Conservation (phyloP, 53 echinoderm and acorn worm species). For the Mesocentrotus franciscanus region DNA sequence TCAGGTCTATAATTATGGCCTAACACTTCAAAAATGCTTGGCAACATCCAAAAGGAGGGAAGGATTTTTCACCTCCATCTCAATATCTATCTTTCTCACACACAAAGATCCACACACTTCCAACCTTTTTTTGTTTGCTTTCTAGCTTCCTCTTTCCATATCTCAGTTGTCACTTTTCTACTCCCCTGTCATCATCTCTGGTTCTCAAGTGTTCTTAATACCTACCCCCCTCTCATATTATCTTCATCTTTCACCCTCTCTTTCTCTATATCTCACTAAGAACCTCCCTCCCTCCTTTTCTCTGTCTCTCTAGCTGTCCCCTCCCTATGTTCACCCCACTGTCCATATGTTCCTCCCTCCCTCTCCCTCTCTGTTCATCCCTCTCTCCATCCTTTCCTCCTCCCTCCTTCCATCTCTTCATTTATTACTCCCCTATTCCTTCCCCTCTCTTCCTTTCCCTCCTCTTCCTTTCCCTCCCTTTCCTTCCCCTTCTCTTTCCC, state of each 20-base stretch:
- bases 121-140: neutral
- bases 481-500: neutral
- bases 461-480: neutral
- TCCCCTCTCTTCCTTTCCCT: neutral
- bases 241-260: too few species aligned
- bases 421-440: neutral
- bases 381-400: neutral
- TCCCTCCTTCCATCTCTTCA: neutral
- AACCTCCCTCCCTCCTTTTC: too few species aligned
- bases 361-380: neutral
- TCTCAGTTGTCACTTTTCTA: neutral
- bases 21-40: neutral
- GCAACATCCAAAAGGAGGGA: neutral
- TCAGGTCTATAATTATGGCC: neutral
- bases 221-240: too few species aligned
- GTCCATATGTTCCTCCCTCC: neutral
- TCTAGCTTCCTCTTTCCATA: neutral
- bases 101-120: neutral
- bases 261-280: too few species aligned
- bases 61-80: neutral
- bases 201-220: too few species aligned
- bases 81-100: neutral
- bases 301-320: too few species aligned
- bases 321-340: neutral
- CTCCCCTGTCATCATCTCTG: neutral